Evolutionary conservation across 1,140 invertebrate species (phyloP).

Genomic region (Trinorchestia longiramus): DNA sequence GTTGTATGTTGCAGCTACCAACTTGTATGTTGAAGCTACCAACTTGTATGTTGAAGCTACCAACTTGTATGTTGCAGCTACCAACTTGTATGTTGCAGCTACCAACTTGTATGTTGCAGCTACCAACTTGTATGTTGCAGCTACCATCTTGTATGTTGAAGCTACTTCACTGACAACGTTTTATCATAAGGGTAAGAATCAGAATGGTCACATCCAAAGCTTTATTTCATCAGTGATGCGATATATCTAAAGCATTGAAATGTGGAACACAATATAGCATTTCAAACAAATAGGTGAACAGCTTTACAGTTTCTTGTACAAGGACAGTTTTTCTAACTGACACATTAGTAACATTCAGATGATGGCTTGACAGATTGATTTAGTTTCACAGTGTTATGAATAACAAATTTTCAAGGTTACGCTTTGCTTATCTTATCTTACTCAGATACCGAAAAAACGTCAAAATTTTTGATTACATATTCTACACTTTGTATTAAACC

Average conservation of each 20-base stretch:
- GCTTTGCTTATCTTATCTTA: background rate
- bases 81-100: too few relatives aligned
- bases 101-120: too few relatives aligned
- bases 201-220: background rate
- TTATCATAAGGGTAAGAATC: background rate
- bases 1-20: too few relatives aligned
- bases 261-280: background rate
- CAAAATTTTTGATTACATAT: background rate
- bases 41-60: too few relatives aligned
- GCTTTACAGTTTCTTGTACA: background rate
- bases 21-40: too few relatives aligned
- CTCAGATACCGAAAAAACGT: background rate
- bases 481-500: background rate
- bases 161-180: background rate
- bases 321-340: background rate
- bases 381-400: background rate
- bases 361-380: background rate
- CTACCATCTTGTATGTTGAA: background rate
- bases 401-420: background rate
- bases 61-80: too few relatives aligned
- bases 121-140: too few relatives aligned
- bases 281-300: background rate
- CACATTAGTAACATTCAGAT: background rate
- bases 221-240: background rate
- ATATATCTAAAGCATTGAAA: background rate